Conservation (phyloP, 2,113 vertebrate genomes). For the Podiceps cristatus region DNA sequence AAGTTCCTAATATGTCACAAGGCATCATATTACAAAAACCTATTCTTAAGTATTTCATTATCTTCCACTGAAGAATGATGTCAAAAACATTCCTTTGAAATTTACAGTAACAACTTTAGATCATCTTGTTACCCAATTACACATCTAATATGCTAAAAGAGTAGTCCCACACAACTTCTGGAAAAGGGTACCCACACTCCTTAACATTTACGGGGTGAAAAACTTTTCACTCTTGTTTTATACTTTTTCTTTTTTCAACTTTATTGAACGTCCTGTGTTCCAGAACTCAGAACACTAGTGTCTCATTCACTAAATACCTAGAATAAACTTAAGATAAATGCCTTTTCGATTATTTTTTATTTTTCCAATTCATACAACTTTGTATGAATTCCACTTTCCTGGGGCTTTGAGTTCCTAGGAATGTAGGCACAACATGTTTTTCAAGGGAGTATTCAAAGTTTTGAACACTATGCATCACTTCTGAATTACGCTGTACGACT, state of each 20-base stretch:
- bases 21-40: background rate
- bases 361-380: background rate
- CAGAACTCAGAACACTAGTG: background rate
- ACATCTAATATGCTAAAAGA: background rate
- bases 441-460: background rate
- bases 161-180: background rate
- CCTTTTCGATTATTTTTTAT: background rate
- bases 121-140: background rate
- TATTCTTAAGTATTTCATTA: background rate
- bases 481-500: background rate
- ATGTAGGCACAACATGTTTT: fast-evolving
- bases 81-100: background rate
- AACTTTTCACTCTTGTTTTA: background rate
- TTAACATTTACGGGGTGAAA: background rate
- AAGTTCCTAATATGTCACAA: background rate
- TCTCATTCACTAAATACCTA: background rate
- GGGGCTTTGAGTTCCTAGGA: background rate
- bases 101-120: background rate
- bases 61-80: background rate
- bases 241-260: background rate
- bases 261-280: too few relatives aligned
- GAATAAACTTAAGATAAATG: background rate
- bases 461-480: background rate
- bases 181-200: background rate
- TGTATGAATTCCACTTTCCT: background rate